These are phyloP conservation scores for Thymelicus lineola DNA, from an alignment of 2,888 invertebrate genomes.

Conservation along the genomic window DNA sequence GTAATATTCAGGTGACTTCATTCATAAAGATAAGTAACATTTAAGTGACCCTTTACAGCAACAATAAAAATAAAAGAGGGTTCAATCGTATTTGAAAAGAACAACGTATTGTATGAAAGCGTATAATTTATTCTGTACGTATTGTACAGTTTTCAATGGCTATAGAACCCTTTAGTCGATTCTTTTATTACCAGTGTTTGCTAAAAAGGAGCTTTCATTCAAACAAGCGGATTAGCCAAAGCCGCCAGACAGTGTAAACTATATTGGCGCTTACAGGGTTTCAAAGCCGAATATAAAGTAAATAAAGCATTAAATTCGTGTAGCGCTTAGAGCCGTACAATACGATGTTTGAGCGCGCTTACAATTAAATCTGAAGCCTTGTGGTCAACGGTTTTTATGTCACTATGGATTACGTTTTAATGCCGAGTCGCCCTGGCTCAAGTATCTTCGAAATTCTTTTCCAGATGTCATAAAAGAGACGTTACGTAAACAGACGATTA, in stretches of 20 bases:
- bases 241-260: constrained; percentile 12
- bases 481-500: too few relatives aligned
- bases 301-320: constrained; percentile 13
- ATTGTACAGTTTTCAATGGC: not conserved
- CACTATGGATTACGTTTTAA: constrained; percentile 38
- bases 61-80: not conserved
- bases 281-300: constrained; percentile 17
- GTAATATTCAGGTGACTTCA: too few relatives aligned
- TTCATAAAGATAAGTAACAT: not conserved
- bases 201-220: constrained; percentile 6
- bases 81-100: not conserved
- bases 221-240: constrained; percentile 15
- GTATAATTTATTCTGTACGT: not conserved
- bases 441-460: not conserved
- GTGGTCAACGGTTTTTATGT: constrained; percentile 40
- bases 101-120: not conserved
- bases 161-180: constrained; percentile 7
- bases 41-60: not conserved
- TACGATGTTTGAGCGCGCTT: constrained; percentile 38
- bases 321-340: constrained; percentile 17
- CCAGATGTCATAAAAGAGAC: not conserved
- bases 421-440: constrained; percentile 4
- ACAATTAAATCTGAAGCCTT: constrained; percentile 45
- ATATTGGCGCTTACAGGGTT: constrained; percentile 12
- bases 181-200: constrained; percentile 5